These are phyloP conservation scores for Thinocorus orbignyianus DNA, from an alignment of 2,113 vertebrate genomes.

Conservation along the genomic window DNA sequence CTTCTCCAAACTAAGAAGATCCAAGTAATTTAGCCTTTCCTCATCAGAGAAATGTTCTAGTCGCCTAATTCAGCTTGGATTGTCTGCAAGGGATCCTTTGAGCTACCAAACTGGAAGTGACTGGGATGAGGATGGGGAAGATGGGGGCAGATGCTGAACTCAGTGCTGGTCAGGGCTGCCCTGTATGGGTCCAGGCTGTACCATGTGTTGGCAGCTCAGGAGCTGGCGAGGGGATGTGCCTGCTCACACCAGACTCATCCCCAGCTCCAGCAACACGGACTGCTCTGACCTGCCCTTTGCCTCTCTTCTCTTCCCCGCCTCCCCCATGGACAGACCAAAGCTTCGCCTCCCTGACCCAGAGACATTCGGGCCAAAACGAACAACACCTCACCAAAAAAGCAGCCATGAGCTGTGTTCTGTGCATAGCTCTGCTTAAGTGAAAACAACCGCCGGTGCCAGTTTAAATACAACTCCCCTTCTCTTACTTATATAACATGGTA, in stretches of 20 bases:
- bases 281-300: not conserved
- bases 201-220: not conserved
- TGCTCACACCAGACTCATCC: not conserved
- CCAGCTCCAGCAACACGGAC: accelerated
- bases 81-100: not conserved
- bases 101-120: not conserved
- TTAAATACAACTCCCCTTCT: constrained; percentile 57
- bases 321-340: not conserved
- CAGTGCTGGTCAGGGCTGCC: accelerated
- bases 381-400: constrained; percentile 41
- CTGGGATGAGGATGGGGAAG: not conserved
- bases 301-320: not conserved
- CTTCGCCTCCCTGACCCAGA: not conserved
- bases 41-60: too few species aligned
- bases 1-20: too few species aligned
- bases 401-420: constrained; percentile 17
- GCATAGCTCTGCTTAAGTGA: constrained; percentile 45
- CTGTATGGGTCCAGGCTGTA: accelerated
- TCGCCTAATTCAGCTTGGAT: not conserved
- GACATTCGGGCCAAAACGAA: constrained; percentile 49
- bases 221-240: not conserved
- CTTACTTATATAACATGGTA: constrained; percentile 46
- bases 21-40: too few species aligned
- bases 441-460: constrained; percentile 62
- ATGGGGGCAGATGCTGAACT: not conserved